phyloP scores from a whole-genome alignment of 2,113 vertebrate species.

The Acrocephalus kingi region DNA sequence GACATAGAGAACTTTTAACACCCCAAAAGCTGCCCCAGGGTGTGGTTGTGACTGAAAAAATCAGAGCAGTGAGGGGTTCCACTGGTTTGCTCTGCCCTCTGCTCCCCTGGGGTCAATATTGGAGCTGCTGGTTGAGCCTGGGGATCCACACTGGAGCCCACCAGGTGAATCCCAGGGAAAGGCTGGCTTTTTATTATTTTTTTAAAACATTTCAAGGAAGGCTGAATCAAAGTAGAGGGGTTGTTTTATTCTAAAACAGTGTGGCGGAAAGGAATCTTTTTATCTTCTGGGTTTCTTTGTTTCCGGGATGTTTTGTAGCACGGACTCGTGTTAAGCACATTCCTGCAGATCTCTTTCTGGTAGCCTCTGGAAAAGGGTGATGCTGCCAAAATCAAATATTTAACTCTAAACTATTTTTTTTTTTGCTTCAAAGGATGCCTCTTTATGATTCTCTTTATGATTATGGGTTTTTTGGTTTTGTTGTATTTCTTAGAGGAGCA shows the following conservation, averaged over 20 bases:
- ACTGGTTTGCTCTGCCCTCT: not conserved
- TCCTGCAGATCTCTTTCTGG: not conserved
- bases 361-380: not conserved
- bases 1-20: not conserved
- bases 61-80: not conserved
- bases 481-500: not conserved
- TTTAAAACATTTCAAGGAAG: not conserved
- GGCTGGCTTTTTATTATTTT: fast-evolving
- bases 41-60: not conserved
- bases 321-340: not conserved
- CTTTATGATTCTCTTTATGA: not conserved
- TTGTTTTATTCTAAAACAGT: not conserved
- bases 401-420: not conserved
- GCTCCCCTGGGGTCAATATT: fast-evolving
- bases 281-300: not conserved
- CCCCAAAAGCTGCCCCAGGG: not conserved
- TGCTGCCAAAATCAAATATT: not conserved
- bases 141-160: fast-evolving
- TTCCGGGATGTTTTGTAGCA: not conserved
- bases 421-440: not conserved
- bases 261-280: not conserved
- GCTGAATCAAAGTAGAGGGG: not conserved
- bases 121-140: not conserved
- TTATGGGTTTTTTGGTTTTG: not conserved
- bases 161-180: not conserved